Base-by-base conservation (phyloP, 2,113 vertebrate species). In the Acanthisitta chloris region DNA sequence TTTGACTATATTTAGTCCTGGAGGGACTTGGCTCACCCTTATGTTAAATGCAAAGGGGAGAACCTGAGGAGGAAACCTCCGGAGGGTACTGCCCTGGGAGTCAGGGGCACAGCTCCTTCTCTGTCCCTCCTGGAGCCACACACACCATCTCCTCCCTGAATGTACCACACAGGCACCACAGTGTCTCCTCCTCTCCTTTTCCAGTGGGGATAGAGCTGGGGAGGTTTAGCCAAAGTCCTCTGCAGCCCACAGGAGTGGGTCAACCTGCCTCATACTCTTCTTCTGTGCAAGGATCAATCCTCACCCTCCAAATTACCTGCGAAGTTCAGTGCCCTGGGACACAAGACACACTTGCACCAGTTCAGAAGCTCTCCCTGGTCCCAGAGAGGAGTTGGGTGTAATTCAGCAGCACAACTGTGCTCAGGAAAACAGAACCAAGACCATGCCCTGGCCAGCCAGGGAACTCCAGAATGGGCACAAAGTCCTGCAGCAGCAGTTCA, bases 1-100 rank as follows among this genome's bases (percentile, higher is more conserved):
- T 96, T 97, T 96, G 96, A 95, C 96, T 97, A 96, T 95, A 92
- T 97, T 96, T 97, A 96, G 97, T 93, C 51, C 84, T 90, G 66
- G 84, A 17, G 15, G 81, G 59, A 95, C 72, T 96, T 70, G 88
- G 94, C 86, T 92, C 29, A 3, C 59, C 62, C 81, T 64, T 5
- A 1, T 25, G 33, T 88, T 92, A 67, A 86, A 73, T 0, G 1
- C 13, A 58, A 55, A 72, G 16, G 67, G 61, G 87, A 95, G 77
- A 94, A 95, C 92, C 92, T 94, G 86, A 6, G 6, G 40, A 80
- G 49, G 33, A 94, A 91, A 58, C 23, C 40, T 84, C 59, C 81
- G 0, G 3, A 79, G 46, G 42, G 20, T 64, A 88, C 54, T 67
- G 33, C 7, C 3, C 2, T 17, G 6, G 16, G 20, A 49, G 38